Conservation (phyloP, 2,797 vertebrate species). For the Oceanodroma leucorhoa region DNA sequence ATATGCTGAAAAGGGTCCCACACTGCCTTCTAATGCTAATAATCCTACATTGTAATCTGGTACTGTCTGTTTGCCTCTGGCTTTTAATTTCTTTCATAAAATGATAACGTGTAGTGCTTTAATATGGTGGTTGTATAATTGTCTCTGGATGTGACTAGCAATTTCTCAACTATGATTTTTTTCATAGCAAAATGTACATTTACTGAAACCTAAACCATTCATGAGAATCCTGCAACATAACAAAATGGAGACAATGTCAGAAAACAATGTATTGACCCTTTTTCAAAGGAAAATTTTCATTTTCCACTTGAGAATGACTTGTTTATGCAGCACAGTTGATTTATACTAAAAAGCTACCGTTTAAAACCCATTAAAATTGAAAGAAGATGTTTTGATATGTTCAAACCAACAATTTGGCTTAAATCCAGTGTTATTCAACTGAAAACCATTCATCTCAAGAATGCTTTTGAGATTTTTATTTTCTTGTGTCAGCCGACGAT, state of each 20-base stretch:
- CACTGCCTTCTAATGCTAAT: not conserved
- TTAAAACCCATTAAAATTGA: not conserved
- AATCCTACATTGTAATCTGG: not conserved
- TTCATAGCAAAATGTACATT: not conserved
- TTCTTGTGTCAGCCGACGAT: not conserved
- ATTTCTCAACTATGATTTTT: not conserved
- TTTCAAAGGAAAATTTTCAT: not conserved
- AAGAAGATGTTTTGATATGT: not conserved
- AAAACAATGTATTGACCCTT: not conserved
- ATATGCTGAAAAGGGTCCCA: not conserved
- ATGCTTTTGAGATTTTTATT: not conserved
- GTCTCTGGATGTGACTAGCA: not conserved
- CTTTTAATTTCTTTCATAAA: constrained; percentile 38
- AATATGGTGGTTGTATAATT: not conserved
- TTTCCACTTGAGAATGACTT: not conserved
- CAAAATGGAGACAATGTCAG: not conserved
- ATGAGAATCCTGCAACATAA: not conserved
- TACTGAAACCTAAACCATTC: not conserved
- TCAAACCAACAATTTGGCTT: not conserved
- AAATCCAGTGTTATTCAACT: not conserved
- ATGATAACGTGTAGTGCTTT: not conserved
- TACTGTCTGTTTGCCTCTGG: constrained; percentile 9
- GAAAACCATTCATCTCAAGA: not conserved
- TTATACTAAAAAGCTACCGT: not conserved
- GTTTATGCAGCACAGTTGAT: not conserved